Percentiles rank a stretch among this genome's conserved stretches.
phyloP scores from a whole-genome alignment of 64 coral and sea anemone species.

The Trachythela sp. region DNA sequence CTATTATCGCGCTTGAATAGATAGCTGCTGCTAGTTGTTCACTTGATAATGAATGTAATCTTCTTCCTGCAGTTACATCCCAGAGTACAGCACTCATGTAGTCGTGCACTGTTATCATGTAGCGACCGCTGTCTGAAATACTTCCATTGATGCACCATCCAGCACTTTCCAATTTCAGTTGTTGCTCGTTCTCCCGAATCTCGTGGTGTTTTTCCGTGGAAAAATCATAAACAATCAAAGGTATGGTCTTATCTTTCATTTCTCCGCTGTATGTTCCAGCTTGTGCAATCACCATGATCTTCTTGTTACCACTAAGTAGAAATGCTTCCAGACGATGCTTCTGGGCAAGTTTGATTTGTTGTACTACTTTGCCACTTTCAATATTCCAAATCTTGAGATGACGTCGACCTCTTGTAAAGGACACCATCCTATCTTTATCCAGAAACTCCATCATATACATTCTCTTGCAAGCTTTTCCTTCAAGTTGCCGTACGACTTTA shows the following conservation, averaged over 20 bases:
- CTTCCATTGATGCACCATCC: background rate
- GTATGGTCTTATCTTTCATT: conserved; percentile 4
- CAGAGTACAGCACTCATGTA: background rate
- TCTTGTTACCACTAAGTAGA: conserved; percentile 44
- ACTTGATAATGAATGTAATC: background rate
- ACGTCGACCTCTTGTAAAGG: conserved; percentile 54
- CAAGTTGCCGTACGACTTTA: conserved; percentile 60
- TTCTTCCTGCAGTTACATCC: background rate
- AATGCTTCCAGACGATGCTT: conserved; percentile 78
- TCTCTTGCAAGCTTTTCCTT: conserved; percentile 83
- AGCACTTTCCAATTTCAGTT: conserved; percentile 13
- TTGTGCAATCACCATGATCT: background rate
- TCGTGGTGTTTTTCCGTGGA: background rate
- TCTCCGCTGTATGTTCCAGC: background rate
- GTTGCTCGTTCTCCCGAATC: background rate
- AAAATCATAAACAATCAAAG: conserved; percentile 15
- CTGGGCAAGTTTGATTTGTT: conserved; percentile 59
- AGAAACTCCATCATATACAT: conserved; percentile 81
- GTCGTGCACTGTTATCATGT: background rate
- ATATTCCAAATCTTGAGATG: conserved; percentile 73
- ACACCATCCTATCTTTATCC: conserved; percentile 60
- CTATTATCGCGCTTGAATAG: background rate
- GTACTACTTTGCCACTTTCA: conserved; percentile 58
- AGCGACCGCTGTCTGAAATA: background rate
- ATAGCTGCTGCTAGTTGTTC: background rate